Conservation (phyloP, 2,113 vertebrate species). For the Oryzias melastigma region DNA sequence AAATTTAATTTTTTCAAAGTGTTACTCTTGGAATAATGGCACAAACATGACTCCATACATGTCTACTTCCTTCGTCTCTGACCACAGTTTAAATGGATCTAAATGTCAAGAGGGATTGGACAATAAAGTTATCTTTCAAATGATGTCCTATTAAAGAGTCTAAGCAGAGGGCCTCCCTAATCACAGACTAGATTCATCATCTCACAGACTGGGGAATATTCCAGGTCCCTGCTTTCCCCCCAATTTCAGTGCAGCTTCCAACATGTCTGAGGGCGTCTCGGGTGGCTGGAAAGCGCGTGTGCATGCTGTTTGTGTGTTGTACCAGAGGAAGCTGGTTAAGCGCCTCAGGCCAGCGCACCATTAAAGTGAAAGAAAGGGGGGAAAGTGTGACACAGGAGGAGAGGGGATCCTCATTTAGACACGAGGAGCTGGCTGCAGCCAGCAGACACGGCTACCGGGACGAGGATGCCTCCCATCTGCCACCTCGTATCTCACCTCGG, state of each 20-base stretch:
- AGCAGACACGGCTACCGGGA: slow-evolving; percentile 14
- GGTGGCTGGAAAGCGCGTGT: slow-evolving; percentile 48
- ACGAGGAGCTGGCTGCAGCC: slow-evolving; percentile 56
- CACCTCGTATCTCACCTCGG: slow-evolving; percentile 46
- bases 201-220: slow-evolving; percentile 50
- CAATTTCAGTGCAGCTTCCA: slow-evolving; percentile 8
- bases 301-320: slow-evolving; percentile 42
- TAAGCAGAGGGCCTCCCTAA: slow-evolving; percentile 61
- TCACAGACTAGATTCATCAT: slow-evolving; percentile 69
- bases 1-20: too few relatives aligned
- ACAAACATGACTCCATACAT: slow-evolving; percentile 19
- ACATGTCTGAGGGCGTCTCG: slow-evolving; percentile 45
- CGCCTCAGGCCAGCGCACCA: slow-evolving; percentile 54
- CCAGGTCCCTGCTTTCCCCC: slow-evolving; percentile 32
- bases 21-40: too few relatives aligned
- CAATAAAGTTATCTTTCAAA: slow-evolving; percentile 75
- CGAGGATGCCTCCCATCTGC: slow-evolving; percentile 47
- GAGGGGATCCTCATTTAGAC: slow-evolving; percentile 55
- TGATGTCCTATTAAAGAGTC: slow-evolving; percentile 68
- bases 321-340: slow-evolving; percentile 49
- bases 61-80: slow-evolving; percentile 48
- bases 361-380: slow-evolving; percentile 39
- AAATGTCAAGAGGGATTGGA: slow-evolving; percentile 72
- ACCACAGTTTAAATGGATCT: slow-evolving; percentile 69
- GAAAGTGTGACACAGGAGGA: slow-evolving; percentile 12